A percentile compares a stretch with the other conserved stretches of the same genome.
Conservation (phyloP, 2,888 invertebrate species). For the Cephonodes hylas region DNA sequence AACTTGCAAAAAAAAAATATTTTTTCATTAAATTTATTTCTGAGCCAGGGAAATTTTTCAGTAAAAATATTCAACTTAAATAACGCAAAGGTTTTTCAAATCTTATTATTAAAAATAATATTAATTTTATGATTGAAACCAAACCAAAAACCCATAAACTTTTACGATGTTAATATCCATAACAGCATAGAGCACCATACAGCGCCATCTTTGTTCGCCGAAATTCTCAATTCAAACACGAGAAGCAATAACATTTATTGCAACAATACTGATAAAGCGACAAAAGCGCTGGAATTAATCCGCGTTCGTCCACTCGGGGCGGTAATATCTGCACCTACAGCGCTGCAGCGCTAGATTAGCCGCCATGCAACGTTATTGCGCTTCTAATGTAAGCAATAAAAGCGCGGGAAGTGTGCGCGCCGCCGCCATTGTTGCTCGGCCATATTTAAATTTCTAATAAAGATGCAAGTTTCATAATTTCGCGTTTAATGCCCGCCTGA, state of each 20-base stretch:
- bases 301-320: conserved; percentile 23
- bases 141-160: background rate
- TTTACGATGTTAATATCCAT: background rate
- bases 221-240: background rate
- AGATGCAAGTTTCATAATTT: conserved; percentile 19
- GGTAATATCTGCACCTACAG: conserved; percentile 44
- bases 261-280: conserved; percentile 28
- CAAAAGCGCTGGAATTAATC: conserved; percentile 40
- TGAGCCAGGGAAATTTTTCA: too few species aligned
- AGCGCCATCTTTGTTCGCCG: background rate
- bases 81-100: too few species aligned
- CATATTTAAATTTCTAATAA: conserved; percentile 26
- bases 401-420: conserved; percentile 20
- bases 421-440: conserved; percentile 37
- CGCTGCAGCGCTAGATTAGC: conserved; percentile 45
- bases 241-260: conserved; percentile 9
- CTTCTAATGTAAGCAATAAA: conserved; percentile 35
- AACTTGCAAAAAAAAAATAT: too few species aligned
- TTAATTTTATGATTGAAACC: background rate
- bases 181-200: background rate
- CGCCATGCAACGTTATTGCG: conserved; percentile 46
- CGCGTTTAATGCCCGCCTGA: background rate
- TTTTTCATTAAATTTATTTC: too few species aligned
- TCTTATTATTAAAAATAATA: too few species aligned
- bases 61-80: too few species aligned